Evolutionary conservation across 2,797 vertebrate genomes (phyloP).

Genomic region (Coluber constrictor): DNA sequence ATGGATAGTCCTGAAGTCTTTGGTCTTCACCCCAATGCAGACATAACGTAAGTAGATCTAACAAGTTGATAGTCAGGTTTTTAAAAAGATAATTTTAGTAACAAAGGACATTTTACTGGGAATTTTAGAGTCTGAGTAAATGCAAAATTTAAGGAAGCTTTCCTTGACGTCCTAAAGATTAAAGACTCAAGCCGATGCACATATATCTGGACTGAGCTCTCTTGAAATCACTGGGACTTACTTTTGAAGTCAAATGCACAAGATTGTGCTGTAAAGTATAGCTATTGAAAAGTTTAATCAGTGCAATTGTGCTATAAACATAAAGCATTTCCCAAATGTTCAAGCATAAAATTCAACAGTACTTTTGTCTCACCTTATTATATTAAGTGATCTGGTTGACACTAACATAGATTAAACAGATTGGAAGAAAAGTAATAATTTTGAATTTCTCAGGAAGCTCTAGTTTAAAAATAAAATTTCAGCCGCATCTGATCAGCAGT

Average conservation of each 20-base stretch:
- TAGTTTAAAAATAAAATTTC: constrained; percentile 32
- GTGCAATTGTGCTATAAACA: neutral
- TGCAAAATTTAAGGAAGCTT: neutral
- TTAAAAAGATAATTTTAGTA: neutral
- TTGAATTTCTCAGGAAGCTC: neutral
- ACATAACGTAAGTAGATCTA: constrained; percentile 70
- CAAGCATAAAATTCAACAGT: neutral
- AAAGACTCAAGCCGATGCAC: neutral
- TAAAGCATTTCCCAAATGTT: neutral
- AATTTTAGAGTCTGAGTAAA: neutral
- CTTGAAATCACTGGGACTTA: neutral
- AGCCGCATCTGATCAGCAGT: neutral
- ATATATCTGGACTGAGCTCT: neutral
- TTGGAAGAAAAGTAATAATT: neutral
- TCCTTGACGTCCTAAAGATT: neutral
- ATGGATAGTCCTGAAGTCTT: constrained; percentile 78
- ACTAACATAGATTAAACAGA: constrained; percentile 24
- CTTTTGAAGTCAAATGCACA: neutral
- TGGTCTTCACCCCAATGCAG: constrained; percentile 75
- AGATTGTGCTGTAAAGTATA: neutral
- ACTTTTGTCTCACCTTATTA: neutral
- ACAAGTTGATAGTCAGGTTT: neutral
- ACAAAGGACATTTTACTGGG: constrained; percentile 3
- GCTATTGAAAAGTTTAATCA: neutral
- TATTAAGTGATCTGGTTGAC: neutral